Evolutionary conservation across 2,113 vertebrate genomes (phyloP).

Genomic region (Aplodontia rufa): DNA sequence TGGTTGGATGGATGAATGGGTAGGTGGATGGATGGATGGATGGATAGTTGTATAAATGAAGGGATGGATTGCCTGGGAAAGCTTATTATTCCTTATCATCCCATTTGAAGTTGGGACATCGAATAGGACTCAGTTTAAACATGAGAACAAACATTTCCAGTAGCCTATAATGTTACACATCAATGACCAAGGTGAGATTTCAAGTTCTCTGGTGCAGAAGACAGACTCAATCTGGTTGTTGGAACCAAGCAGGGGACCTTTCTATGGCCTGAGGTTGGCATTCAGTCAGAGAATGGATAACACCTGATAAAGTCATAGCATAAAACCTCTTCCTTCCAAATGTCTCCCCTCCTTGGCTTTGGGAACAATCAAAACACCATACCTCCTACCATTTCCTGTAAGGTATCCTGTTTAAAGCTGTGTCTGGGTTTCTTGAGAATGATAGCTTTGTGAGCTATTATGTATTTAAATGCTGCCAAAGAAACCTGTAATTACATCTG

Average conservation of each 20-base stretch:
- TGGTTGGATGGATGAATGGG: background rate
- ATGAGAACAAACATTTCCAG: background rate
- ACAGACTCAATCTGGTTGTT: background rate
- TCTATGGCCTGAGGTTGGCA: background rate
- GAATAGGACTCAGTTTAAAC: background rate
- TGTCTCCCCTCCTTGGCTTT: background rate
- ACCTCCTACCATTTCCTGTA: background rate
- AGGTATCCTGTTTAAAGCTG: background rate
- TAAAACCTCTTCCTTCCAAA: background rate
- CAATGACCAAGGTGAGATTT: background rate
- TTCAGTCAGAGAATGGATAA: no score
- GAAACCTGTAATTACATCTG: conserved; percentile 24
- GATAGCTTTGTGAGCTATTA: background rate
- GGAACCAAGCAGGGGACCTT: background rate
- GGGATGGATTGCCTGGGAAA: background rate
- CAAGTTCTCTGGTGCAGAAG: background rate
- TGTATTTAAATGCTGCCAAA: conserved; percentile 22
- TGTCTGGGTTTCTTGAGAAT: background rate
- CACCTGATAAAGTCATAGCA: background rate
- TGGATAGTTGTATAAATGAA: background rate
- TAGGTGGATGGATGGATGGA: background rate
- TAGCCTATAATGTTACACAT: background rate
- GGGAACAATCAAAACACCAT: background rate
- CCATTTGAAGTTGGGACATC: background rate
- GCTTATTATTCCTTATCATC: background rate